Base-by-base conservation (phyloP, 64 coral and sea anemone species). In the Actinia tenebrosa region DNA sequence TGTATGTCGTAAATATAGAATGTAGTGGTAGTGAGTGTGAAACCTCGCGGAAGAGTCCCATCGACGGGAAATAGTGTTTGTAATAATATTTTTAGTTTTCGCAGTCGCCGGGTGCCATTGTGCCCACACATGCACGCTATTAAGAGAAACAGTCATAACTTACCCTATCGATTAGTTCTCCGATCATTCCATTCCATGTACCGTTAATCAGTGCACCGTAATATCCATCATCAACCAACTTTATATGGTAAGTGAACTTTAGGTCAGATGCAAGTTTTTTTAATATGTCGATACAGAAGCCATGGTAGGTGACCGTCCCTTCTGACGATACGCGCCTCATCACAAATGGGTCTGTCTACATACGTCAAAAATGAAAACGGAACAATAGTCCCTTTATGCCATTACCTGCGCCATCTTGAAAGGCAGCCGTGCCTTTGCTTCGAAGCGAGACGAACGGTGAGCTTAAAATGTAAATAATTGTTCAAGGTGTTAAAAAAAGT, bases 121-220 rank as follows among this genome's bases (percentile, higher is more conserved):
- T 55, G 53, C 6, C 53, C 11, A 16, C 46, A 25, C 10, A 77
- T 14, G 25, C 43, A 82, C 6, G 15, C 1, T 10, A 10, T 4
- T 26, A 55, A 8, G 53, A 55, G 11, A 11, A 8, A 8, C 11
- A 8, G 11, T 8, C 53, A 58, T 16, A 14, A 43, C 20, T 75
- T 62, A 93, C 92, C 86, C 88, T 55, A 62, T 86, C 79, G 10
- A 95, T 56, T 3, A 95, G 56, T 69, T 91, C 89, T 42, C 83
- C 56, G 7, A 95, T 78, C 86, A 95, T 83, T 20, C 89, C 89
- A 82, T 91, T 91, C 89, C 93, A 92, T 11, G 85, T 59, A 64
- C 86, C 89, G 8, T 89, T 92, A 17, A 25, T 61, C 87, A 91
- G 27, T 11, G 59, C 80, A 19, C 89, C 89, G 77, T 88, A 94